These are phyloP conservation scores for Otolemur crassicaudatus DNA, from an alignment of 2,797 vertebrate genomes.

Conservation along the genomic window DNA sequence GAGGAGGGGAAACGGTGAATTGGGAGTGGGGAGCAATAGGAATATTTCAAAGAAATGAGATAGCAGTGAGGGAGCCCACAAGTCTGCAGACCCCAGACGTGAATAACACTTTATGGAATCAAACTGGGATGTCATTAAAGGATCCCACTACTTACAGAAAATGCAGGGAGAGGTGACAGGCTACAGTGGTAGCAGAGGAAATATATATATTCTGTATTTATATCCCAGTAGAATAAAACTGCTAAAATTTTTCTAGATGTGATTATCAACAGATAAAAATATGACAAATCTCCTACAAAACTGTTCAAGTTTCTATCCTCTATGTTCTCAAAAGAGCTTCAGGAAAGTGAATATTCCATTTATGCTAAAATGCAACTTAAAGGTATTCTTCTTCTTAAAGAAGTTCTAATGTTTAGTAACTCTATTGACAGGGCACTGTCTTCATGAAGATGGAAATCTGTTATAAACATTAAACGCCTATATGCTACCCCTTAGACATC, in stretches of 20 bases:
- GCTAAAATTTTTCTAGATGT: background rate
- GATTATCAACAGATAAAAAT: background rate
- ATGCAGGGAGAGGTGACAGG: background rate
- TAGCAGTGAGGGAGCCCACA: background rate
- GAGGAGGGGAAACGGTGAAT: accelerated
- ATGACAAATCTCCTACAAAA: background rate
- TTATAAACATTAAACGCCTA: background rate
- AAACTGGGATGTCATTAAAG: background rate
- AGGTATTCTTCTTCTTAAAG: background rate
- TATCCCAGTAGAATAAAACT: background rate
- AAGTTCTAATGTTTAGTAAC: background rate
- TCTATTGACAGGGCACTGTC: background rate
- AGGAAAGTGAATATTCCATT: background rate
- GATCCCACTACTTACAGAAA: background rate
- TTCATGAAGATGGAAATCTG: background rate
- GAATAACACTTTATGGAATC: background rate
- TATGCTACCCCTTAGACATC: background rate
- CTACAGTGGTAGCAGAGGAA: background rate
- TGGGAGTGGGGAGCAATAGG: too few species aligned
- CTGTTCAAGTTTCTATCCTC: background rate
- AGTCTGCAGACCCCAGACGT: background rate
- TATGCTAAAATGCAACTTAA: background rate
- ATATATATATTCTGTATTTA: background rate
- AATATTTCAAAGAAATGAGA: background rate
- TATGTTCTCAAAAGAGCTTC: background rate